phyloP scores from a whole-genome alignment of 2,113 vertebrate genomes.

The Camarhynchus parvulus region DNA sequence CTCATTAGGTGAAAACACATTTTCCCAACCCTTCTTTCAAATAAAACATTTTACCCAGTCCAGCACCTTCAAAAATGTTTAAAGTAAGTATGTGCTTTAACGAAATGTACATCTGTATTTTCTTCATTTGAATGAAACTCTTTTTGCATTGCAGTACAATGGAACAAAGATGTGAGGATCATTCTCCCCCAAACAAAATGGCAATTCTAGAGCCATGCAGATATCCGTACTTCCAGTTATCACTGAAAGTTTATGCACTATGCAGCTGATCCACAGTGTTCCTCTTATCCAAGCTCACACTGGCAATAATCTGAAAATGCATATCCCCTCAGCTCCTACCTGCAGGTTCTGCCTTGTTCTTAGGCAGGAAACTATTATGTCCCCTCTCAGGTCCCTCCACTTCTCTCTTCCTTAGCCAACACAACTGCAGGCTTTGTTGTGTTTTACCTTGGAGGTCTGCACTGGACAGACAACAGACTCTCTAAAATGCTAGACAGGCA shows the following conservation, averaged over 20 bases:
- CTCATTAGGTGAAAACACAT: background rate
- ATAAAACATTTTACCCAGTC: background rate
- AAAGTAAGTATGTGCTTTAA: background rate
- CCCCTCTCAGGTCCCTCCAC: background rate
- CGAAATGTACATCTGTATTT: background rate
- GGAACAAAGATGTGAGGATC: background rate
- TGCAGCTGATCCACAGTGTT: background rate
- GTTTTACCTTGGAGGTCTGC: background rate
- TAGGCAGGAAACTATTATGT: background rate
- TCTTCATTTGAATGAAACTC: background rate
- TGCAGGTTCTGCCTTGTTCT: background rate
- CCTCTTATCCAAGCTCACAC: fast-evolving
- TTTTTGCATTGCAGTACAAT: background rate
- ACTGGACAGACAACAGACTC: background rate
- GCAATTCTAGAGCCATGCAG: background rate
- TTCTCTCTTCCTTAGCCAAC: background rate
- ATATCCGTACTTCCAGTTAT: background rate
- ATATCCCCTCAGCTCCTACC: background rate
- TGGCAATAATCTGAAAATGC: background rate
- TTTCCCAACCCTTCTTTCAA: background rate
- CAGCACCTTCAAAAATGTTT: background rate
- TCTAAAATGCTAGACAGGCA: background rate
- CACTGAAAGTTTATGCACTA: background rate
- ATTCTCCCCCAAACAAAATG: background rate
- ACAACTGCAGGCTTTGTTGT: background rate